Evolutionary conservation across 2,888 invertebrate species (phyloP).

Genomic region (Loripinus fragilis): DNA sequence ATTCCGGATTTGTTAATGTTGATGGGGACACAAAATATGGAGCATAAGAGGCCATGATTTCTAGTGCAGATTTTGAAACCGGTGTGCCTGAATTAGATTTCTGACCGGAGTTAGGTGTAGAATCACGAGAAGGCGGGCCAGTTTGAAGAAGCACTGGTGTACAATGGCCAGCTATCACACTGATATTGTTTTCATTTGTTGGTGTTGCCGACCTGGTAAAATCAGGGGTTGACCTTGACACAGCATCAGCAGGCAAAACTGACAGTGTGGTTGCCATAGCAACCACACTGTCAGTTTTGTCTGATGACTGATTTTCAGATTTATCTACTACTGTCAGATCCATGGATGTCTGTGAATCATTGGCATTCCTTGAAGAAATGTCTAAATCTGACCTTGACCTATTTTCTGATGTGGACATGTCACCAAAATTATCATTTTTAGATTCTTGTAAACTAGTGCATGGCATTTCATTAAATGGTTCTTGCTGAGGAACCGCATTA

Average conservation of each 20-base stretch:
- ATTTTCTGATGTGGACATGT: background rate
- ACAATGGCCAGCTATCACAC: background rate
- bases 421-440: background rate
- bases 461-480: background rate
- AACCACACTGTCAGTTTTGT: background rate
- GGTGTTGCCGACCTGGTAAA: background rate
- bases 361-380: background rate
- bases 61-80: slow-evolving; percentile 60
- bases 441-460: background rate
- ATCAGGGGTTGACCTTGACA: slow-evolving; percentile 2
- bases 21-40: slow-evolving; percentile 56
- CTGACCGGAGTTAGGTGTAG: slow-evolving; percentile 5
- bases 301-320: background rate
- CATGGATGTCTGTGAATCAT: background rate
- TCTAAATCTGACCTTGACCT: background rate
- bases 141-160: slow-evolving; percentile 14
- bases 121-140: background rate
- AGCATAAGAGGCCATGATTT: slow-evolving; percentile 68
- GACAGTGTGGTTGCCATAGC: background rate
- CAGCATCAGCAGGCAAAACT: background rate
- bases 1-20: slow-evolving; percentile 20
- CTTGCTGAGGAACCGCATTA: background rate
- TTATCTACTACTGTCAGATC: background rate
- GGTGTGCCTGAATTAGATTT: slow-evolving; percentile 4
- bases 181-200: slow-evolving; percentile 8